A percentile compares a stretch with the other conserved stretches of the same genome.
These are phyloP conservation scores for Junonia oenone DNA, from an alignment of 2,888 invertebrate species.

Conservation along the genomic window DNA sequence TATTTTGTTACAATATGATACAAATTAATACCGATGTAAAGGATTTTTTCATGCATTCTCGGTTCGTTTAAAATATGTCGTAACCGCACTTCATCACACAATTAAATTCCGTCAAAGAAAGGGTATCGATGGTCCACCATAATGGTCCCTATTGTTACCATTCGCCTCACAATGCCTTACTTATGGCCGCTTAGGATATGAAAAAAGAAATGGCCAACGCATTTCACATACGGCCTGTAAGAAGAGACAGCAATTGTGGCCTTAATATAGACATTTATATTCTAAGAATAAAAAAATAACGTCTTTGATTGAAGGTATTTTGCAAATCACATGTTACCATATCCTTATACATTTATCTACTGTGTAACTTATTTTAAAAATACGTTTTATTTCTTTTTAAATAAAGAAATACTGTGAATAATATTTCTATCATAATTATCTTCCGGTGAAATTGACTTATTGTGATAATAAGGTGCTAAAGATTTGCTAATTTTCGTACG, in stretches of 20 bases:
- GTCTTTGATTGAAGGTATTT: too few relatives aligned
- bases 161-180: slow-evolving; percentile 72
- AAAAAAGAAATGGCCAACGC: slow-evolving; percentile 69
- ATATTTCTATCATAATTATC: too few relatives aligned
- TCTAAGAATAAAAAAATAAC: too few relatives aligned
- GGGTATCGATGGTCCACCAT: slow-evolving; percentile 74
- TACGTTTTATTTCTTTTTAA: too few relatives aligned
- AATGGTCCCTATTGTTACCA: slow-evolving; percentile 73
- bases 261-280: too few relatives aligned
- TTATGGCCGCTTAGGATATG: slow-evolving; percentile 72
- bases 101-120: slow-evolving; percentile 75
- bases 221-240: slow-evolving; percentile 35
- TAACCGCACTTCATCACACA: slow-evolving; percentile 78
- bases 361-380: too few relatives aligned
- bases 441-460: too few relatives aligned
- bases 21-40: background rate
- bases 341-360: too few relatives aligned
- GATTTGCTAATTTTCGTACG: background rate
- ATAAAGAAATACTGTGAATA: too few relatives aligned
- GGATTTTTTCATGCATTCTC: slow-evolving; percentile 20
- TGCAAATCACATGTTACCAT: too few relatives aligned
- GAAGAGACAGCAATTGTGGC: slow-evolving; percentile 3
- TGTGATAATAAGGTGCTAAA: too few relatives aligned
- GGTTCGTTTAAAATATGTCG: slow-evolving; percentile 50
- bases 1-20: background rate